phyloP scores from a whole-genome alignment of 2,113 vertebrate species.

The Lepus europaeus region DNA sequence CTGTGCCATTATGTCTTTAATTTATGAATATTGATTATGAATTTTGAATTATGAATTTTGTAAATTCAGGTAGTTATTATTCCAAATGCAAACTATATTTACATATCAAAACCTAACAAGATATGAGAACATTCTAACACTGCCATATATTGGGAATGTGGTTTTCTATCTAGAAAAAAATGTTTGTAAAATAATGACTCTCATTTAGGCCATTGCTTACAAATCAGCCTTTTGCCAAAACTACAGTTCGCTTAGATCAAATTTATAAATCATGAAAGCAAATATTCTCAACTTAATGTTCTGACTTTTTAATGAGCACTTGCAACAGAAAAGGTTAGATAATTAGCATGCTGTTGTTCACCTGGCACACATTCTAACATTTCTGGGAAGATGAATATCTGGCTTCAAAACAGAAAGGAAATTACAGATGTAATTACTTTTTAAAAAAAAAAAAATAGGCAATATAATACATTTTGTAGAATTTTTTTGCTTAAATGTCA shows the following conservation, averaged over 20 bases:
- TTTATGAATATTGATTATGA: no score
- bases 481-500: constrained; percentile 28
- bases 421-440: neutral
- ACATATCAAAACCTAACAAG: constrained; percentile 69
- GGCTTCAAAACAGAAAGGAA: constrained; percentile 33
- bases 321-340: neutral
- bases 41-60: neutral
- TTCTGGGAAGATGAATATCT: constrained; percentile 21
- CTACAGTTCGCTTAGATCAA: constrained; percentile 25
- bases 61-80: constrained; percentile 53
- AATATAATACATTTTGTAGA: neutral
- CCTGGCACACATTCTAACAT: neutral
- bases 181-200: constrained; percentile 37
- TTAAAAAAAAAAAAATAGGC: neutral
- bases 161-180: constrained; percentile 26
- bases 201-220: constrained; percentile 48
- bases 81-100: constrained; percentile 59
- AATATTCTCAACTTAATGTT: constrained; percentile 62
- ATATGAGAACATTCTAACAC: constrained; percentile 31
- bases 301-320: constrained; percentile 55
- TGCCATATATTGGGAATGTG: constrained; percentile 6
- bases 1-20: constrained; percentile 4
- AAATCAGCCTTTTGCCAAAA: constrained; percentile 61
- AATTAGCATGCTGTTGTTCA: constrained; percentile 51
- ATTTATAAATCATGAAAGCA: constrained; percentile 72